These are phyloP conservation scores for Oryzias javanicus DNA, from an alignment of 2,113 vertebrate genomes.

Conservation along the genomic window DNA sequence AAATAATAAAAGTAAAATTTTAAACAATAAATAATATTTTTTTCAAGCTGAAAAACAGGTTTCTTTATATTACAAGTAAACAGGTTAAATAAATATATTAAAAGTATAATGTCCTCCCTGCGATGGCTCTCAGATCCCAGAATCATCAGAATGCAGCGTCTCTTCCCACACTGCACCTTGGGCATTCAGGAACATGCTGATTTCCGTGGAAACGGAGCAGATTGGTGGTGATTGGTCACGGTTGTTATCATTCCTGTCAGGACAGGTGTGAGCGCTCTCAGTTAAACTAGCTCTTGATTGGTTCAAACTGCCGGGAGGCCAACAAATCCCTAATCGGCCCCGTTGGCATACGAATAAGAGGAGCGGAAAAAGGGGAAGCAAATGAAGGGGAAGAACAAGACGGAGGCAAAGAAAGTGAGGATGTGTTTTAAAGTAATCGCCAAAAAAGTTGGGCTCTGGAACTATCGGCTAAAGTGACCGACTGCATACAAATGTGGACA, in stretches of 20 bases:
- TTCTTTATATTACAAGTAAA: no score
- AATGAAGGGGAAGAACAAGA: not conserved
- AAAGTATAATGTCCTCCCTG: not conserved
- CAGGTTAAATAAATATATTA: not conserved
- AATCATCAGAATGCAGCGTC: conserved; percentile 29
- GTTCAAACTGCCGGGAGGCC: conserved; percentile 63
- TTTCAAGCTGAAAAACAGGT: no score
- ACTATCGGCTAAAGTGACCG: conserved; percentile 1
- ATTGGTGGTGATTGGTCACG: conserved; percentile 40
- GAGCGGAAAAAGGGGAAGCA: conserved; percentile 16
- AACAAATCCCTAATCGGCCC: conserved; percentile 65
- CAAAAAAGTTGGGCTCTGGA: conserved; percentile 31
- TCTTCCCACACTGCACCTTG: conserved; percentile 17
- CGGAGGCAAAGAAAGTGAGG: conserved; percentile 30
- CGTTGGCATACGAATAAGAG: conserved; percentile 50
- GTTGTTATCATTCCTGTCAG: conserved; percentile 71
- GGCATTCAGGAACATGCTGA: conserved; percentile 46
- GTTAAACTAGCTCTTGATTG: conserved; percentile 68
- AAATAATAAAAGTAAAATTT: no score
- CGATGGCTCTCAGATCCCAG: not conserved
- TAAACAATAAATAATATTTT: no score
- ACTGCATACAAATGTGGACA: not conserved
- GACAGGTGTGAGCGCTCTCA: conserved; percentile 59
- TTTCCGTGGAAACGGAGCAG: conserved; percentile 40
- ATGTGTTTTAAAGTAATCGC: conserved; percentile 44